Conservation (phyloP, 2,888 invertebrate species). For the Spisula solida region DNA sequence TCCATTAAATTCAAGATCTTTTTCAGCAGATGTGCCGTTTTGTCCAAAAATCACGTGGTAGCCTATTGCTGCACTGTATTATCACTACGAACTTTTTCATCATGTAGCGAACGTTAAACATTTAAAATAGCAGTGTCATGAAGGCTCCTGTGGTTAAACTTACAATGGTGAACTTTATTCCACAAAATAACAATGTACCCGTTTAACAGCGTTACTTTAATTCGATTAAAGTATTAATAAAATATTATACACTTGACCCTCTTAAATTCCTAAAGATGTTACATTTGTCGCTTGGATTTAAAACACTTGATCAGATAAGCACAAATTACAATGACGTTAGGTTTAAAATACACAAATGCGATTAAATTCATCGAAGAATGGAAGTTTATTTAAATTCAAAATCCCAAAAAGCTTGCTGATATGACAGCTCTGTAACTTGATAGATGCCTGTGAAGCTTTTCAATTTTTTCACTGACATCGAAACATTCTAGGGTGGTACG, state of each 20-base stretch:
- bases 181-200: neutral
- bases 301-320: neutral
- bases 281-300: neutral
- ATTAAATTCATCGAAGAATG: neutral
- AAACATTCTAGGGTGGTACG: no score
- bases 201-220: neutral
- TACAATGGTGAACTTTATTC: neutral
- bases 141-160: neutral
- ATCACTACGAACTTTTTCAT: no score
- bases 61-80: no score
- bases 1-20: no score
- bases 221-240: neutral
- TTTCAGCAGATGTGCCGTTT: no score
- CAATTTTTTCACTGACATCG: neutral
- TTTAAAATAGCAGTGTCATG: neutral
- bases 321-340: neutral
- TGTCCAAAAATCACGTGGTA: no score
- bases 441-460: no score
- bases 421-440: neutral
- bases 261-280: neutral
- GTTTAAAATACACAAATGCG: neutral
- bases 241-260: slow-evolving; percentile 9
- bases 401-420: neutral
- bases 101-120: no score
- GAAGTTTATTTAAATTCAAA: slow-evolving; percentile 18